Base-by-base conservation (phyloP, 2,797 vertebrate genomes). In the Pantherophis vulpinus region DNA sequence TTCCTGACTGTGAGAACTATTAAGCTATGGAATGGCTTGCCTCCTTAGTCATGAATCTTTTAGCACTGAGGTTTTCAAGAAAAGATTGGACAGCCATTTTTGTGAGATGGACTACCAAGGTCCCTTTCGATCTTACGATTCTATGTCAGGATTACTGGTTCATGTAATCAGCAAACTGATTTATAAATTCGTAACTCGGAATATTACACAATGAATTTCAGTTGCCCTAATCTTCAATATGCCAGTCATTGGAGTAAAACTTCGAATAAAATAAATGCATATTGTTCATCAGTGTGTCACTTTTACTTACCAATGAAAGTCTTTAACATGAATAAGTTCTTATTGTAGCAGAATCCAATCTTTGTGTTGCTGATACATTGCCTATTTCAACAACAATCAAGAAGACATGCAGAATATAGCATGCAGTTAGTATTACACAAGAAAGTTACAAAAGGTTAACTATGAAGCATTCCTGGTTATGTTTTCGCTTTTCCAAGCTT, bases 311-410 rank as follows among this genome's bases (percentile, higher is more conserved):
- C 98, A 94, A 91, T 94, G 96, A 97, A 97, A 91, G 95, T 96
- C 97, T 98, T 99, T 98, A 99, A 98, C 99, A 99, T 97, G 99
- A 99, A 98, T 99, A 99, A 96, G 99, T 99, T 98, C 99, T 98
- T 98, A 99, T 98, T 95, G 99, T 98, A 95, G 99, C 98, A 95
- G 99, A 98, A 97, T 99, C 99, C 99, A 99, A 97, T 98, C 99
- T 98, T 98, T 99, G 99, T 97, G 99, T 97, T 97, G 98, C 98
- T 97, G 98, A 98, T 97, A 98, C 98, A 98, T 97, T 98, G 97
- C 99, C 99, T 99, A 98, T 91, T 97, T 96, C 95, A 97, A 96
- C 97, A 95, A 96, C 97, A 95, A 96, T 97, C 96, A 91, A 93
- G 96, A 98, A 98, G 96, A 98, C 98, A 97, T 99, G 99, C 99